A percentile compares a stretch with the other conserved stretches of the same genome.
phyloP scores from a whole-genome alignment of 2,888 invertebrate species.

The Calephelis perditalis region DNA sequence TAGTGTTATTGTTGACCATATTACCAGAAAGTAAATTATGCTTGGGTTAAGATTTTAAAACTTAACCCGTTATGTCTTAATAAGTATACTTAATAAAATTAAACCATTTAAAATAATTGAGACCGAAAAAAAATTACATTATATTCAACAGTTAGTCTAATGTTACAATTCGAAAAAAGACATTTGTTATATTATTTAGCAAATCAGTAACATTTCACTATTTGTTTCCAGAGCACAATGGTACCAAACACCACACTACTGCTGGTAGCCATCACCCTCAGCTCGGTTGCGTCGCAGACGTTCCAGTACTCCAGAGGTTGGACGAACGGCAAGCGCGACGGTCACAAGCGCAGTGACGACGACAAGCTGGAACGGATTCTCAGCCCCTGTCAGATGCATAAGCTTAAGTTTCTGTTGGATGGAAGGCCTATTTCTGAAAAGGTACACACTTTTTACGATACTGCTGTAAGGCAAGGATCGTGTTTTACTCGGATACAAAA shows the following conservation, averaged over 20 bases:
- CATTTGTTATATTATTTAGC: too few relatives aligned
- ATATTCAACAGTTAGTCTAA: too few relatives aligned
- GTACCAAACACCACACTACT: slow-evolving; percentile 46
- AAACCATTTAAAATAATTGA: too few relatives aligned
- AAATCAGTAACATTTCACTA: neutral
- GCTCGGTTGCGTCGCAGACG: slow-evolving; percentile 79
- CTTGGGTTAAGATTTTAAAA: too few relatives aligned
- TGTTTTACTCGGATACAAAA: slow-evolving; percentile 17
- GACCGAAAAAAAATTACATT: too few relatives aligned
- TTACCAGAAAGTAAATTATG: too few relatives aligned
- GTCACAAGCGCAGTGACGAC: slow-evolving; percentile 40
- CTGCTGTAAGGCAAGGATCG: too few relatives aligned
- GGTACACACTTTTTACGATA: slow-evolving; percentile 36
- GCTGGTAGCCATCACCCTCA: slow-evolving; percentile 59
- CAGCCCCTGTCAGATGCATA: slow-evolving; percentile 69
- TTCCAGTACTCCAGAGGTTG: slow-evolving; percentile 88
- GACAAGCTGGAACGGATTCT: slow-evolving; percentile 52
- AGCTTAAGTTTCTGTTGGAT: slow-evolving; percentile 69
- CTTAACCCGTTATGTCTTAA: too few relatives aligned
- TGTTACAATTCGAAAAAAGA: too few relatives aligned
- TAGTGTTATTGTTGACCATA: too few relatives aligned
- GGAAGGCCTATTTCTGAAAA: slow-evolving; percentile 67
- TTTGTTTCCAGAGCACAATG: slow-evolving; percentile 37
- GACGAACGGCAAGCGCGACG: slow-evolving; percentile 84
- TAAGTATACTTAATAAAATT: too few relatives aligned